Evolutionary conservation across 2,888 invertebrate species (phyloP).

Genomic region (Minunthozetes semirufus): DNA sequence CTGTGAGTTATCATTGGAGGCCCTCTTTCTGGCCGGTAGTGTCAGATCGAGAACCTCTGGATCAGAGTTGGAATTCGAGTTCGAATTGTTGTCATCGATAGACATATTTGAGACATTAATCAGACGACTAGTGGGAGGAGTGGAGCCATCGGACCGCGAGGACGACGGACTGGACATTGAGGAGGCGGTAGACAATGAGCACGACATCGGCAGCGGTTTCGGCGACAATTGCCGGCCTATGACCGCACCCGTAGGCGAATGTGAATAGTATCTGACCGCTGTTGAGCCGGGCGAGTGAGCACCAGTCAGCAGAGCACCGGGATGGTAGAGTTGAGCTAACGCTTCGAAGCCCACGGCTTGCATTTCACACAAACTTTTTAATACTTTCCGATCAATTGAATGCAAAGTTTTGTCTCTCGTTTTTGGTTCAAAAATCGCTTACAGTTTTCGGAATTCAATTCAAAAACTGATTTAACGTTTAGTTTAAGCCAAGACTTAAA

Average conservation of each 20-base stretch:
- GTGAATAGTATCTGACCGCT: background rate
- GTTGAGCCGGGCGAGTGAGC: background rate
- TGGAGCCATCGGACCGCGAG: background rate
- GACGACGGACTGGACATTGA: constrained; percentile 8
- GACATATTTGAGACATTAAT: background rate
- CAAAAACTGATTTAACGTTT: no score
- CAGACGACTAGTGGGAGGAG: background rate
- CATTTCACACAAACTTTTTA: background rate
- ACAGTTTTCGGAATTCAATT: no score
- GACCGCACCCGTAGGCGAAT: background rate
- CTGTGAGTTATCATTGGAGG: constrained; percentile 23
- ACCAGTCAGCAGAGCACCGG: background rate
- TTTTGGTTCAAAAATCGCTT: background rate
- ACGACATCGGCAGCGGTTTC: background rate
- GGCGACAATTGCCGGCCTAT: background rate
- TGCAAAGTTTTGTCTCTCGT: background rate
- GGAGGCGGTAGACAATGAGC: background rate
- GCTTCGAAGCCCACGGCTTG: background rate
- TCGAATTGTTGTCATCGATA: background rate
- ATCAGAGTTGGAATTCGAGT: constrained; percentile 2
- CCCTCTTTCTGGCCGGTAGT: constrained; percentile 30
- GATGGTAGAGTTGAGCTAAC: background rate
- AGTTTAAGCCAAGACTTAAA: no score
- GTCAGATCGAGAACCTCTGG: constrained; percentile 30
- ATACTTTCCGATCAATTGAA: no score